Evolutionary conservation across 1,140 invertebrate species (phyloP).

Genomic region (Fopius arisanus): DNA sequence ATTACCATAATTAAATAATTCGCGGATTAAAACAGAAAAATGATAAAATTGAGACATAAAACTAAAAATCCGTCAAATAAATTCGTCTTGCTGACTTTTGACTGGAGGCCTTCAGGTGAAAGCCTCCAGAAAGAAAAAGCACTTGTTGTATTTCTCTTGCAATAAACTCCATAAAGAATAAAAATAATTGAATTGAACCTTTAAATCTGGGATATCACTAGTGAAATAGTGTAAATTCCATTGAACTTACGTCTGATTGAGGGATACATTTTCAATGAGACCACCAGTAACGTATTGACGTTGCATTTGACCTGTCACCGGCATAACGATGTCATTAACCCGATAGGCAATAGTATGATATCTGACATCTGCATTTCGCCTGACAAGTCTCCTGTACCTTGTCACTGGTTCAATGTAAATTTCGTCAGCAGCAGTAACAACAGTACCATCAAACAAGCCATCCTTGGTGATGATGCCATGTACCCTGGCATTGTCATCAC

Average conservation of each 20-base stretch:
- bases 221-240: background rate
- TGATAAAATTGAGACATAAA: too few relatives aligned
- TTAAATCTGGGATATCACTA: background rate
- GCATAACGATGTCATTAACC: constrained; percentile 76
- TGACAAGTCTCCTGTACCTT: constrained; percentile 65
- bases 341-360: constrained; percentile 82
- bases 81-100: too few relatives aligned
- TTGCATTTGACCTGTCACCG: constrained; percentile 35
- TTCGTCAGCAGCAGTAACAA: constrained; percentile 74
- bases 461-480: constrained; percentile 81
- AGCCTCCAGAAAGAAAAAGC: too few relatives aligned
- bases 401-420: constrained; percentile 84
- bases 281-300: background rate
- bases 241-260: constrained; percentile 23
- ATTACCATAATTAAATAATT: too few relatives aligned
- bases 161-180: too few relatives aligned
- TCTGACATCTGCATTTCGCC: constrained; percentile 31
- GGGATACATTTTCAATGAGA: constrained; percentile 11
- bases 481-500: constrained; percentile 78
- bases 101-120: too few relatives aligned
- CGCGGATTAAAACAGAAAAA: too few relatives aligned
- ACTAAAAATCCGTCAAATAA: too few relatives aligned
- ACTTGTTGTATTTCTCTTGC: too few relatives aligned
- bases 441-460: constrained; percentile 84
- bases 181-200: background rate